Percentiles rank a stretch among this genome's conserved stretches.
phyloP scores from a whole-genome alignment of 1,140 invertebrate genomes.

The Pogonomyrmex californicus region DNA sequence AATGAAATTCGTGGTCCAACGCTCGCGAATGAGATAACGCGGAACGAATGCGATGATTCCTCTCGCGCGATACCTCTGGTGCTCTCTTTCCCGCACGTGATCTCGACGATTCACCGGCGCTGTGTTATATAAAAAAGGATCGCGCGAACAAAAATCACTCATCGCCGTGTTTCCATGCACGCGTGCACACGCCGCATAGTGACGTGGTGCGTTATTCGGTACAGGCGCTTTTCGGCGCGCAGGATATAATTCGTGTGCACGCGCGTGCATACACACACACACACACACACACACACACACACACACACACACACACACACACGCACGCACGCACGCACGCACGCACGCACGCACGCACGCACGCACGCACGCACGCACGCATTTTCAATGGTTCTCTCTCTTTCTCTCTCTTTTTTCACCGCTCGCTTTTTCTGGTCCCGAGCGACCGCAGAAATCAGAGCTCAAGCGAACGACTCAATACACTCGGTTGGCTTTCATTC shows the following conservation, averaged over 20 bases:
- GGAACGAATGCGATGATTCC: constrained; percentile 58
- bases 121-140: constrained; percentile 52
- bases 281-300: not conserved
- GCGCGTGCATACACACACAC: not conserved
- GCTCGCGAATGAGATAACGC: constrained; percentile 70
- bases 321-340: not conserved
- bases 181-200: constrained; percentile 16
- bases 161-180: constrained; percentile 16
- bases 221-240: constrained; percentile 30
- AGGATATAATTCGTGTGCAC: not conserved
- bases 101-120: constrained; percentile 38
- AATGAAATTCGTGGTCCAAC: constrained; percentile 65
- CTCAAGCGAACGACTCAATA: constrained; percentile 51
- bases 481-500: constrained; percentile 47
- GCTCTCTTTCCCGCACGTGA: constrained; percentile 20
- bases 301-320: too few relatives aligned
- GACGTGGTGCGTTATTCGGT: constrained; percentile 28
- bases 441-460: constrained; percentile 55
- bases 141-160: constrained; percentile 49
- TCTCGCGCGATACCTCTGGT: constrained; percentile 58
- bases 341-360: not conserved
- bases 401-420: not conserved
- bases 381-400: not conserved
- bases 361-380: too few relatives aligned
- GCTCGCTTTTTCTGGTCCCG: constrained; percentile 1